Base-by-base conservation (phyloP, 2,888 invertebrate genomes). In the Zaprionus lineosus region DNA sequence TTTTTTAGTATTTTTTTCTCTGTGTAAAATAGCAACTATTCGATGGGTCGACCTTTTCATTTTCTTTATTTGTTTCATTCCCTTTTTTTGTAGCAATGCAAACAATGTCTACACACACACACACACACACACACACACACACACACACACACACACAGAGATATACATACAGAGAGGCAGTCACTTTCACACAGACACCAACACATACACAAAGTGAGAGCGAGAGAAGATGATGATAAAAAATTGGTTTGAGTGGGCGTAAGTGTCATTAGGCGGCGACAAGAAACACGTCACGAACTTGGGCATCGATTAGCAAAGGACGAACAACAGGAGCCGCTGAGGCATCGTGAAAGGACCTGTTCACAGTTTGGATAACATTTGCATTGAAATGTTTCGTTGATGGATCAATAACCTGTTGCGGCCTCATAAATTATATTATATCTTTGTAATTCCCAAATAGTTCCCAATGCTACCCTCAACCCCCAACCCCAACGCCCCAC, bases 391-490 rank as follows among this genome's bases (percentile, higher is more conserved):
- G 59, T 37, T 50, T 24, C 33, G 59, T 26, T 58, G 43, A 33
- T 74, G 79, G 79, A 77, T 82, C 83, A 82, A 77, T 77, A 77
- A 77, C 77, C 79, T 77, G 77, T 77, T 78, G 81, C 63, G n/a
- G n/a, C n/a, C n/a, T n/a, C n/a, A n/a, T n/a, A n/a, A n/a, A n/a
- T n/a, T n/a, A n/a, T n/a, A n/a, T n/a, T n/a, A n/a, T n/a, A n/a
- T n/a, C n/a, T n/a, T n/a, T n/a, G n/a, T n/a, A n/a, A n/a, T n/a
- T n/a, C n/a, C n/a, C n/a, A n/a, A n/a, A n/a, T n/a, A n/a, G n/a
- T n/a, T n/a, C n/a, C n/a, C n/a, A n/a, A n/a, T n/a, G n/a, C n/a
- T n/a, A n/a, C n/a, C n/a, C n/a, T n/a, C n/a, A n/a, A n/a, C n/a
- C n/a, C n/a, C n/a, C n/a, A n/a, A n/a, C n/a, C n/a, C n/a, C n/a